Percentiles rank a stretch among this genome's conserved stretches.
These are phyloP conservation scores for Siphamia tubifer DNA, from an alignment of 2,113 vertebrate genomes.

Conservation along the genomic window DNA sequence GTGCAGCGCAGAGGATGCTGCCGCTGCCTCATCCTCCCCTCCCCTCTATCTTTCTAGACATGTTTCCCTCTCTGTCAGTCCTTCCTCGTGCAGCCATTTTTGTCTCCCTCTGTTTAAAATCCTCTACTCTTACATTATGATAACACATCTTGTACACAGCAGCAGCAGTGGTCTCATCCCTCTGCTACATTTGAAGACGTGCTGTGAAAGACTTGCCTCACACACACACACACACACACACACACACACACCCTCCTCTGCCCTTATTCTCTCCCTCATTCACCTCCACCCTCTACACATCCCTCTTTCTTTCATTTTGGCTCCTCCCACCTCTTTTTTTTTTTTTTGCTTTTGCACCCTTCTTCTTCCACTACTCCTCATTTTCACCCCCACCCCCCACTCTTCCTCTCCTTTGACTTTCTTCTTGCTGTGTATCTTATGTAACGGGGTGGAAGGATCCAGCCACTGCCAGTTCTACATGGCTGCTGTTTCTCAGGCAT, in stretches of 20 bases:
- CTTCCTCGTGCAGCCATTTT: slow-evolving; percentile 40
- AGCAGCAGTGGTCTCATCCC: not conserved
- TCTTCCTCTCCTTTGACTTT: slow-evolving; percentile 18
- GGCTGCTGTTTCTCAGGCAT: slow-evolving; percentile 55
- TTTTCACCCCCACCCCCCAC: not conserved
- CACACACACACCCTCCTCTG: slow-evolving; percentile 1
- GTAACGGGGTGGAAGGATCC: slow-evolving; percentile 64
- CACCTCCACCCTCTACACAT: not conserved
- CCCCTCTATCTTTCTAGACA: slow-evolving; percentile 22
- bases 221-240: not conserved
- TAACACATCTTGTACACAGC: slow-evolving; percentile 20
- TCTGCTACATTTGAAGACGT: slow-evolving; percentile 44
- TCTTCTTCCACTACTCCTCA: not conserved
- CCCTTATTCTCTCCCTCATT: not conserved
- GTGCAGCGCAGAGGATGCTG: slow-evolving; percentile 35
- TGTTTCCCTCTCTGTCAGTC: slow-evolving; percentile 55
- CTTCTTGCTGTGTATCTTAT: slow-evolving; percentile 71
- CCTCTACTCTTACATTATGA: slow-evolving; percentile 27
- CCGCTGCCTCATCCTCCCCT: slow-evolving; percentile 6
- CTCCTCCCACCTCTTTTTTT: slow-evolving; percentile 16
- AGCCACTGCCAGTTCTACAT: slow-evolving; percentile 71
- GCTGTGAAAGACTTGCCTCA: slow-evolving; percentile 39
- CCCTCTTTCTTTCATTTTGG: slow-evolving; percentile 53
- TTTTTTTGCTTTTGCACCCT: not conserved
- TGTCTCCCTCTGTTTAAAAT: slow-evolving; percentile 52